A percentile compares a stretch with the other conserved stretches of the same genome.
Evolutionary conservation across 2,797 vertebrate species (phyloP).

Genomic region (Hybognathus amarus): DNA sequence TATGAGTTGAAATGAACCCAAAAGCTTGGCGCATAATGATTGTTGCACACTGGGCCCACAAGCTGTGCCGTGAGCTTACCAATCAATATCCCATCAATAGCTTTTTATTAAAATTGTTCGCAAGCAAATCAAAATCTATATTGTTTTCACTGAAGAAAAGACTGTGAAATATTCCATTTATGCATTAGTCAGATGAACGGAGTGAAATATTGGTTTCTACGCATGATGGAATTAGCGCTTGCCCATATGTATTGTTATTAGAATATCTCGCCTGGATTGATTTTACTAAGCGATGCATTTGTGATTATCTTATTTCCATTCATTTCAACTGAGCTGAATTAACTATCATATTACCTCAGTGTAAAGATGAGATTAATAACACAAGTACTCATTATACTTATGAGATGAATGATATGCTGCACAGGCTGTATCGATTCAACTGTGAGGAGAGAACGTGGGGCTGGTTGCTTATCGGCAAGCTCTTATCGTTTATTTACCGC

Average conservation of each 20-base stretch:
- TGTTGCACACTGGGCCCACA: conserved; percentile 75
- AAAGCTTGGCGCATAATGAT: conserved; percentile 83
- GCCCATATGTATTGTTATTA: conserved; percentile 69
- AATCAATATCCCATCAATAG: conserved; percentile 82
- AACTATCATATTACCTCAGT: conserved; percentile 75
- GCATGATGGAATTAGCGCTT: conserved; percentile 70
- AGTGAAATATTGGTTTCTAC: conserved; percentile 78
- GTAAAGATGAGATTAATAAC: conserved; percentile 82
- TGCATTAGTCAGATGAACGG: conserved; percentile 74
- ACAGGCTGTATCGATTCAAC: conserved; percentile 73
- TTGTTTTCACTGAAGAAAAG: conserved; percentile 74
- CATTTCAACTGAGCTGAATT: conserved; percentile 77
- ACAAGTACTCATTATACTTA: conserved; percentile 80
- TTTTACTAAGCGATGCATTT: conserved; percentile 81
- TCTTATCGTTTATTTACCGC: conserved; percentile 59
- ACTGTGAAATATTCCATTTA: conserved; percentile 76
- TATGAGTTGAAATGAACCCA: conserved; percentile 78
- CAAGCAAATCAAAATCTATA: conserved; percentile 85
- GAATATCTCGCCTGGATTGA: conserved; percentile 79
- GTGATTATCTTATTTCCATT: conserved; percentile 80
- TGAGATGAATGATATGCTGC: conserved; percentile 76
- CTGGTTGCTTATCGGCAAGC: conserved; percentile 70
- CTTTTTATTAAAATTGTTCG: conserved; percentile 89
- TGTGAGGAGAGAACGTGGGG: conserved; percentile 65
- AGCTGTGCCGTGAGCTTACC: conserved; percentile 73